Base-by-base conservation (phyloP, 1,140 invertebrate species). In the Oscheius sp. region DNA sequence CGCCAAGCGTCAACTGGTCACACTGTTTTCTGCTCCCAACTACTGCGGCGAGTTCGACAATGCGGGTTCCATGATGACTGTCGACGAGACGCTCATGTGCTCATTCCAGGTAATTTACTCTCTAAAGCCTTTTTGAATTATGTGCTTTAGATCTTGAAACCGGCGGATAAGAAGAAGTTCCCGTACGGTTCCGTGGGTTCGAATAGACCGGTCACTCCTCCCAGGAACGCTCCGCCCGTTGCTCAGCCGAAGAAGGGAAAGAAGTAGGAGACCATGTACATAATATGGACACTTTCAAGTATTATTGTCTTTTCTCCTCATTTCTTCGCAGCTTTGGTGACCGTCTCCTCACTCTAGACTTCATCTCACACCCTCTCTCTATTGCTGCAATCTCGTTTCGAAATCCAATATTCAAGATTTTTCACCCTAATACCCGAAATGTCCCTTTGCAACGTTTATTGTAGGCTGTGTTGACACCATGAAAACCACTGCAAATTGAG, bases 31-130 rank as follows among this genome's bases (percentile, higher is more conserved):
- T 31, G 90, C 96, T 42, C 96, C 96, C 29, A 99, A 99, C 87
- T 99, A 99, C 86, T 99, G 96, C 87, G 92, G 93, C 65, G 96
- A 99, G 88, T 99, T 99, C 86, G 96, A 99, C 85, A 99, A 99
- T 87, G 96, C 96, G 68, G 96, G 96, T 78, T 96, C 93, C 73
- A 97, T 99, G 92, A 99, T 99, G 95, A 95, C 93, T 79, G 96
- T 99, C 55, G 96, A 99, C 87, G 96, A 98, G 85, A 97, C 94
- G 67, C 89, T 99, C 45, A 98, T 99, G 95, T 99, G 96, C 89
- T 97, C 95, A 85, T 99, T 93, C 72, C 82, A 84, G 62, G 82
- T 84, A 72, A 55, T 7, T 55, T 13, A 42, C 28, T 46, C 42
- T 78, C 78, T 13, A 75, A 58, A 29, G 18, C 31, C 31, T 49